Conservation (phyloP, 1,140 invertebrate genomes). For the Rhopalosiphum padi region DNA sequence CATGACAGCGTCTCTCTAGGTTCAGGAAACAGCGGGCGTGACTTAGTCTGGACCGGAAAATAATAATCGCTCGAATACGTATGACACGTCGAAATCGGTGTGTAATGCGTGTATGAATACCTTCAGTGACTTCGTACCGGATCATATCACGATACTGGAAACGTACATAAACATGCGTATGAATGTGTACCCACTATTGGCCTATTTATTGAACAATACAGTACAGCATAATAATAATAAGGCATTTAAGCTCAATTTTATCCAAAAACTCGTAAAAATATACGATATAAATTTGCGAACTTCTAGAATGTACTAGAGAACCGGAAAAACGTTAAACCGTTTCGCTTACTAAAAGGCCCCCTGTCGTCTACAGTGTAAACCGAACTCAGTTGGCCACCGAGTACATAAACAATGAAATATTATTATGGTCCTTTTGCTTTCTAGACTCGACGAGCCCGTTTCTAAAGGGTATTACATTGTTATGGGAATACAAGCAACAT, state of each 20-base stretch:
- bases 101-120: neutral
- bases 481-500: neutral
- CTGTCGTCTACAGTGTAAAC: neutral
- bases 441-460: neutral
- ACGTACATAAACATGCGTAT: neutral
- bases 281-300: neutral
- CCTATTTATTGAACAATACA: neutral
- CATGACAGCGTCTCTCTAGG: neutral
- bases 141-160: neutral
- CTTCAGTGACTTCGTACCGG: neutral
- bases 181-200: neutral
- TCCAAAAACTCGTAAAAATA: neutral
- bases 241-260: neutral
- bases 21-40: neutral
- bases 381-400: neutral
- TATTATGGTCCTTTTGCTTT: neutral
- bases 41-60: neutral
- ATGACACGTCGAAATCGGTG: neutral
- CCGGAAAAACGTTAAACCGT: neutral
- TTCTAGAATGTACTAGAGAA: neutral
- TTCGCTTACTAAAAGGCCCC: neutral
- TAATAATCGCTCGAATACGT: neutral
- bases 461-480: neutral
- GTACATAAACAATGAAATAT: neutral
- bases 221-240: neutral